A percentile compares a stretch with the other conserved stretches of the same genome.
Evolutionary conservation across 1,140 invertebrate species (phyloP).

Genomic region (Brachionus rubens): DNA sequence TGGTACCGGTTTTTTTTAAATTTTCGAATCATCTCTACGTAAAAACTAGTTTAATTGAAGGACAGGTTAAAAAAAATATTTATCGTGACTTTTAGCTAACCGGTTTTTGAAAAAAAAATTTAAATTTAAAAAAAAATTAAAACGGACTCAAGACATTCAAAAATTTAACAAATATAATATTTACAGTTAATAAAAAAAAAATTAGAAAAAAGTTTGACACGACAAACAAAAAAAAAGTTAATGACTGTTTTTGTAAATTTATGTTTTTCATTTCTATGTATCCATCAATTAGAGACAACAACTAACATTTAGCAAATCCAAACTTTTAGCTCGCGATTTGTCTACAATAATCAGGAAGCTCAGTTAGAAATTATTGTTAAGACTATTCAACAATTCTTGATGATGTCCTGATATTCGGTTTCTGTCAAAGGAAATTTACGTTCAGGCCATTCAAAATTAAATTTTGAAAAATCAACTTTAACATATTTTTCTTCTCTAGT

Average conservation of each 20-base stretch:
- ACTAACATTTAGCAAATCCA: constrained; percentile 1
- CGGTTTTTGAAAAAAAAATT: no score
- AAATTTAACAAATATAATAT: neutral
- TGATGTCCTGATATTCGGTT: neutral
- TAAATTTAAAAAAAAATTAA: no score
- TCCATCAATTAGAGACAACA: constrained; percentile 1
- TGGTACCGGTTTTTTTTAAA: no score
- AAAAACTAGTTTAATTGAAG: no score
- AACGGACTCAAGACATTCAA: no score
- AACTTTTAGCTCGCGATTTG: constrained; percentile 40
- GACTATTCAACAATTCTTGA: neutral
- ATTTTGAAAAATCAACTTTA: neutral
- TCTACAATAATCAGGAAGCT: constrained; percentile 5
- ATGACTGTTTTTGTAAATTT: constrained; percentile 29
- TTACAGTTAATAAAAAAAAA: neutral
- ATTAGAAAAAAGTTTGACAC: neutral
- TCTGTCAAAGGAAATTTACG: neutral
- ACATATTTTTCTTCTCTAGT: no score
- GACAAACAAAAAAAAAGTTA: neutral
- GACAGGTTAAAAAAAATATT: no score
- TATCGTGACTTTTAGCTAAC: no score
- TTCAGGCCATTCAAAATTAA: neutral
- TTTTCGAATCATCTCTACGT: no score
- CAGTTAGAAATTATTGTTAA: neutral
- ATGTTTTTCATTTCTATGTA: neutral